These are phyloP conservation scores for Zootermopsis nevadensis DNA, from an alignment of 2,888 invertebrate genomes.

Conservation along the genomic window DNA sequence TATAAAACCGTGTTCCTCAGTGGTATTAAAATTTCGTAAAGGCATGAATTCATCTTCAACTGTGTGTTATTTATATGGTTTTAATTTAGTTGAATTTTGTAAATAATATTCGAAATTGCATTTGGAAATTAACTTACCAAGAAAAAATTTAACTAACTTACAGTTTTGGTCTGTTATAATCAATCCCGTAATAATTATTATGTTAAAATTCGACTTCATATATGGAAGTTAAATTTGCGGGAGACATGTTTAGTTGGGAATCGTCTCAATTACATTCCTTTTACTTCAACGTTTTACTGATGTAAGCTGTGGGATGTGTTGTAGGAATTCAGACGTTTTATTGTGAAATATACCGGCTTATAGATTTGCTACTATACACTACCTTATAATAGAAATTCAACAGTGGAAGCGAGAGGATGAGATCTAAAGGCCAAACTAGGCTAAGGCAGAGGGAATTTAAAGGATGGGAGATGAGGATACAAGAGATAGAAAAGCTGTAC, in stretches of 20 bases:
- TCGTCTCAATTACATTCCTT: conserved; percentile 23
- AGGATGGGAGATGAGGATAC: conserved; percentile 42
- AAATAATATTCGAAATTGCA: too few relatives aligned
- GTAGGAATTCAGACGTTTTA: conserved; percentile 24
- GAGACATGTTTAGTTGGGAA: not conserved
- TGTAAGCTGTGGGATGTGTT: conserved; percentile 1
- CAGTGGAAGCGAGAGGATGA: conserved; percentile 36
- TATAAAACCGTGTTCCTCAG: too few relatives aligned
- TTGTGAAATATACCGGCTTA: conserved; percentile 28
- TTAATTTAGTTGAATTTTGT: too few relatives aligned
- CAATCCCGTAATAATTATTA: not conserved
- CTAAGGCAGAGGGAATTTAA: conserved; percentile 46
- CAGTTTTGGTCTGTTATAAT: not conserved
- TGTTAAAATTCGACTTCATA: not conserved
- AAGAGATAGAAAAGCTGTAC: conserved; percentile 52
- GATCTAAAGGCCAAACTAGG: conserved; percentile 41
- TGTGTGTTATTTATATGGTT: too few relatives aligned
- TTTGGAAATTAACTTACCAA: not conserved
- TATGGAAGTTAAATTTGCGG: not conserved
- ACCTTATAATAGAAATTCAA: conserved; percentile 43
- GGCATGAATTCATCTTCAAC: too few relatives aligned
- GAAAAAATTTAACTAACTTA: not conserved
- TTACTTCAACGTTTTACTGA: not conserved
- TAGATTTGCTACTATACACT: conserved; percentile 33
- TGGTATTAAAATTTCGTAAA: too few relatives aligned